Evolutionary conservation across 2,113 vertebrate genomes (phyloP), one percentile per base, ranked within the genome.

Genomic region (Tachysurus vachellii): DNA sequence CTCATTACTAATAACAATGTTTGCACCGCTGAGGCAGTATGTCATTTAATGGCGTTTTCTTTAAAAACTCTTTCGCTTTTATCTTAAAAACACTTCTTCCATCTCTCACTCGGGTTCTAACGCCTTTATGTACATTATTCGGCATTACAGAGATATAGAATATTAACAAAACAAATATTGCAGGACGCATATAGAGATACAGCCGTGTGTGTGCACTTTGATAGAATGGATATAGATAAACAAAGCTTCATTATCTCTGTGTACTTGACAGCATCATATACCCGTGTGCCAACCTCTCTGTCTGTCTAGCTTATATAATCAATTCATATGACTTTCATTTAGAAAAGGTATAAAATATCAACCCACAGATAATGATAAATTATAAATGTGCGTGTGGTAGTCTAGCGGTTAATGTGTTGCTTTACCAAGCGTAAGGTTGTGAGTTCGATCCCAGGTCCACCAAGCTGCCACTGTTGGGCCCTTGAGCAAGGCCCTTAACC

Each of bases 101-200:
- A 73, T 84, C 77, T 86, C 56, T 83, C 71, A 31, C 50, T 56
- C 86, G 73, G 66, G 53, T 57, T 68, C 4, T 68, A 68, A 68
- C 31, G 31, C 19, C 31, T 21, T 31, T 21, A 44, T 71, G 36
- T 71, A 71, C 42, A 71, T 71, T 17, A 36, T 2, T 31, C 42
- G 36, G 42, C 7, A 71, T 6, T 42, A 71, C 42, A 71, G 31
- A 71, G 8, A 17, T 42, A 44, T 10, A 71, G 42, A 42, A 42
- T 31, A 42, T 71, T 71, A 19, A 42, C 1, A 2, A 71, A 71
- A 42, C 36, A 71, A 71, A 71, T 47, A 23, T 47, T 47, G 0
- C 73, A 14, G 12, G 23, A 23, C 4, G 6, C 13, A 16, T 9
- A 26, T 26, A 28, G n/a, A 31, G 31, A 28, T 31, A 28, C 17